Percentiles rank a stretch among this genome's conserved stretches.
Evolutionary conservation across 2,797 vertebrate genomes (phyloP).

Genomic region (Clarias platycephalus): DNA sequence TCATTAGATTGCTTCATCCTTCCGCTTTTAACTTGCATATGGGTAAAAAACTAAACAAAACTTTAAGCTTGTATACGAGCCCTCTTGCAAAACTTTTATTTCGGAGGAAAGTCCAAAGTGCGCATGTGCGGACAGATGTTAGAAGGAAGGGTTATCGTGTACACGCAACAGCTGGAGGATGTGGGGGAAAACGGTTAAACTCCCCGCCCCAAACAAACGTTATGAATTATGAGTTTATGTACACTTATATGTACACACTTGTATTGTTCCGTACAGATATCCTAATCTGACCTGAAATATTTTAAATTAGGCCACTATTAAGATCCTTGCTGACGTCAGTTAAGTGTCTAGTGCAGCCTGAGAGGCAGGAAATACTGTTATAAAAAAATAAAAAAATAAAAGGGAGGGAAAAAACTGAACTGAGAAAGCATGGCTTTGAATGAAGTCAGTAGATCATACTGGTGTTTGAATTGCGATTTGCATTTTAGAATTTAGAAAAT

Average conservation of each 20-base stretch:
- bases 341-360: not conserved
- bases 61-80: no score
- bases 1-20: constrained; percentile 44
- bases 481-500: not conserved
- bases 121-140: constrained; percentile 65
- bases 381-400: not conserved
- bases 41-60: no score
- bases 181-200: not conserved
- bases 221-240: not conserved
- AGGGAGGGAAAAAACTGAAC: not conserved
- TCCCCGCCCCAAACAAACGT: not conserved
- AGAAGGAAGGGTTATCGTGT: not conserved
- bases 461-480: not conserved
- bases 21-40: no score
- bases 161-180: constrained; percentile 44
- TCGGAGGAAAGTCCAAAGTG: constrained; percentile 19
- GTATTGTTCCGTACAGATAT: no score
- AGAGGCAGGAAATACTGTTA: not conserved
- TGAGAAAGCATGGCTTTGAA: no score
- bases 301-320: not conserved
- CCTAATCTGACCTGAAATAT: not conserved
- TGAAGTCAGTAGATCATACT: not conserved
- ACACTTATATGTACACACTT: not conserved
- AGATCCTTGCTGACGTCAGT: not conserved
- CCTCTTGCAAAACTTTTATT: not conserved